Evolutionary conservation across 2,888 invertebrate species (phyloP), one percentile per base, ranked within the genome.

Genomic region (Elysia crispata): DNA sequence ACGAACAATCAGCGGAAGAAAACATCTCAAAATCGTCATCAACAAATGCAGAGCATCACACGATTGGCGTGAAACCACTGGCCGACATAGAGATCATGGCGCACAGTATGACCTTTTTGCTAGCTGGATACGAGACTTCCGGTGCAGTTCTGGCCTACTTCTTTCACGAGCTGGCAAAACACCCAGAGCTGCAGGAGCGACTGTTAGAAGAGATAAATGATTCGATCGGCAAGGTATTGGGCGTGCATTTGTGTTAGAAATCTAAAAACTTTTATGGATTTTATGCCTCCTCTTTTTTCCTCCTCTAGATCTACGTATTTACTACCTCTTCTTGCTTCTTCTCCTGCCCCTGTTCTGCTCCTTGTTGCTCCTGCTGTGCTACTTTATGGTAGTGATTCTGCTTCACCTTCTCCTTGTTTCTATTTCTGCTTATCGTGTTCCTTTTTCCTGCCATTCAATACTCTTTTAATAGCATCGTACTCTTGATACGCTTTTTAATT

Each of bases 51-150:
- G 41, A 41, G 41, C 41, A 41, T 3, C 41, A 41, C 5, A 41
- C 41, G 3, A 3, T 11, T 6, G 41, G 41, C 41, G 41, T 41
- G 41, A 41, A 3, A 3, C 41, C 3, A 11, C 11, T 41, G 11
- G 41, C 41, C 5, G 41, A 41, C 41, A 41, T 41, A 3, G 91
- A 91, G 83, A 88, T 91, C 23, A 87, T 90, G 67, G 88, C 89
- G 0, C 90, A 91, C 81, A 87, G 89, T 75, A 82, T 93, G 87
- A 92, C 93, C 0, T 93, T 94, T 84, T 87, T 93, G 76, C 86
- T 93, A 78, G 93, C 93, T 49, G 94, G 94, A 1, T 94, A 93
- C 85, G 94, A 94, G 87, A 94, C 94, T 0, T 93, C 93, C 3
- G 92, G 93, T 28, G 92, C 93, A 13, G 91, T 93, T 11, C 87